Percentiles rank a stretch among this genome's conserved stretches.
Evolutionary conservation across 2,113 vertebrate genomes (phyloP).

Genomic region (Acrocephalus kingi): DNA sequence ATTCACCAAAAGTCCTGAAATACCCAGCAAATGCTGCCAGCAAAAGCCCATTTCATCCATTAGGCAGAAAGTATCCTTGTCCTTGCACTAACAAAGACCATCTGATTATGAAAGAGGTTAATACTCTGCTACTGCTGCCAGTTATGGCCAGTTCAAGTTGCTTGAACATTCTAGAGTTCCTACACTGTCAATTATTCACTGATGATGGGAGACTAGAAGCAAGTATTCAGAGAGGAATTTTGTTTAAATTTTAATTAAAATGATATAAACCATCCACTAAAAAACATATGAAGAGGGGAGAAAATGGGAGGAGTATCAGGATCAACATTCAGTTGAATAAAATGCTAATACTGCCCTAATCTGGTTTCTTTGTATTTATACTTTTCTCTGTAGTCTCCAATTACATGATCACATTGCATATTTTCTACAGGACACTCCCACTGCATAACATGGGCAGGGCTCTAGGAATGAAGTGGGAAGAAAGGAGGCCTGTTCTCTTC

Average conservation of each 20-base stretch:
- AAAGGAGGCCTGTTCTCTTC: background rate
- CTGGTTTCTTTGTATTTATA: background rate
- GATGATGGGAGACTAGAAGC: background rate
- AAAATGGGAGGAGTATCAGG: background rate
- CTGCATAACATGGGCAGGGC: background rate
- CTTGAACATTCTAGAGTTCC: background rate
- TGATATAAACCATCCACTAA: background rate
- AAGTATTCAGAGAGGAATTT: background rate
- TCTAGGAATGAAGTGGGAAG: background rate
- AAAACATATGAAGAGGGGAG: background rate
- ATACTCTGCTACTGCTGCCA: background rate
- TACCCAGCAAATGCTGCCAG: background rate
- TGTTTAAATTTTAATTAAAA: background rate
- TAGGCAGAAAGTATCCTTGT: background rate
- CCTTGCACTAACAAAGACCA: background rate
- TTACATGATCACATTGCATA: background rate
- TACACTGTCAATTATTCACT: background rate
- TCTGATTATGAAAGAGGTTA: background rate
- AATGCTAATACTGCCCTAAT: background rate
- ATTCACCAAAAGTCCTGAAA: background rate
- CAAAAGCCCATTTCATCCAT: background rate
- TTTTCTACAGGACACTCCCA: background rate
- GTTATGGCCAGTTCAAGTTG: background rate
- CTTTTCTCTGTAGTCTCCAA: background rate
- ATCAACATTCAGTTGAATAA: background rate